Conservation (phyloP, 1,140 invertebrate genomes). For the Ips nitidus region DNA sequence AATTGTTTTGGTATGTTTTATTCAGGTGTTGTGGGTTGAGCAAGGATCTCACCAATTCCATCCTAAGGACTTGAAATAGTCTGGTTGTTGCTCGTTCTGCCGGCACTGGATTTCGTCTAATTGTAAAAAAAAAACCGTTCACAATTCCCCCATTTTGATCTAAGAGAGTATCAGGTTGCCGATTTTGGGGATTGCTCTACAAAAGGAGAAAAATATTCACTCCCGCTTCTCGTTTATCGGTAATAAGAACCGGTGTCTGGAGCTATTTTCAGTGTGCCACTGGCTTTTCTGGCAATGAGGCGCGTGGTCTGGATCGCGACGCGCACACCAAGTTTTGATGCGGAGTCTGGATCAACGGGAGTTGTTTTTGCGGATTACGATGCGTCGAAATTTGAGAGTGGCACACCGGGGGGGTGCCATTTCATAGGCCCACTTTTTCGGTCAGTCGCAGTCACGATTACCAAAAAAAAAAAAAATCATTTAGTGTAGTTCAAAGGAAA, state of each 20-base stretch:
- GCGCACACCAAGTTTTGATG: slow-evolving; percentile 32
- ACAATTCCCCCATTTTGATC: too few species aligned
- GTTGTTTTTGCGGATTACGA: slow-evolving; percentile 20
- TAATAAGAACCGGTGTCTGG: slow-evolving; percentile 30
- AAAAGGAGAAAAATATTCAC: slow-evolving; percentile 31
- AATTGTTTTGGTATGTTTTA: too few species aligned
- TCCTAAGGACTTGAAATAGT: too few species aligned
- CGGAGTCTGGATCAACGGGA: slow-evolving; percentile 8
- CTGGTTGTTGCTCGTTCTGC: too few species aligned
- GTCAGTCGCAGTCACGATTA: too few species aligned
- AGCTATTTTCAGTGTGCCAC: slow-evolving; percentile 34
- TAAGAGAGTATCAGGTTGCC: slow-evolving; percentile 11
- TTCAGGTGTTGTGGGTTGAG: too few species aligned
- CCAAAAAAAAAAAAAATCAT: too few species aligned
- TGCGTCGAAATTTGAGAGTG: slow-evolving; percentile 29
- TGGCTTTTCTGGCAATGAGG: slow-evolving; percentile 31
- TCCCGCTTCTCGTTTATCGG: slow-evolving; percentile 30
- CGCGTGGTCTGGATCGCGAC: slow-evolving; percentile 12
- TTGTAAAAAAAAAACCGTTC: too few species aligned
- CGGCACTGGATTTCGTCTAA: too few species aligned
- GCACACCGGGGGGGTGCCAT: background rate
- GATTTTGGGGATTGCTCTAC: slow-evolving; percentile 13
- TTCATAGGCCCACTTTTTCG: background rate
- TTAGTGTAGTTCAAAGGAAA: too few species aligned
- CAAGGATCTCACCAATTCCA: too few species aligned